A percentile compares a stretch with the other conserved stretches of the same genome.
These are phyloP conservation scores for Acanthoscelides obtectus DNA, from an alignment of 2,888 invertebrate species.

Conservation along the genomic window DNA sequence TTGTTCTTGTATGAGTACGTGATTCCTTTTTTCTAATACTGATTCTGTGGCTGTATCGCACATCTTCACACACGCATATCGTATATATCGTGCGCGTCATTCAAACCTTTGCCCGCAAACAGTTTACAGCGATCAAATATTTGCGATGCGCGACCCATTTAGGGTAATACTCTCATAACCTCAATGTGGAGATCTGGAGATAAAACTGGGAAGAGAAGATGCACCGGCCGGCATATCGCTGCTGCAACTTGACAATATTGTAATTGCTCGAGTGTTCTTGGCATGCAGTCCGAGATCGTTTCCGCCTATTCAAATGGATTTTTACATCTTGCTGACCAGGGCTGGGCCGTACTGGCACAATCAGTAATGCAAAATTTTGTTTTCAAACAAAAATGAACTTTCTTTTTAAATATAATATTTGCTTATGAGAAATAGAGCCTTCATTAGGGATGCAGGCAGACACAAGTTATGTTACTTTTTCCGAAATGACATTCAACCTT, in stretches of 20 bases:
- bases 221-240: background rate
- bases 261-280: conserved; percentile 29
- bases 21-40: too few relatives aligned
- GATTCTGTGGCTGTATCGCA: too few relatives aligned
- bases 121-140: background rate
- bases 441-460: too few relatives aligned
- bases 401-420: too few relatives aligned
- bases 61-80: background rate
- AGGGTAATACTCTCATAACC: conserved; percentile 31
- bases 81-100: background rate
- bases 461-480: too few relatives aligned
- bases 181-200: conserved; percentile 28
- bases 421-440: too few relatives aligned
- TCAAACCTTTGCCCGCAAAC: background rate
- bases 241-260: conserved; percentile 25
- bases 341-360: too few relatives aligned
- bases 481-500: too few relatives aligned
- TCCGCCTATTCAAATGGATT: conserved; percentile 23
- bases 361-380: too few relatives aligned
- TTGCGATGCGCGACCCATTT: conserved; percentile 21
- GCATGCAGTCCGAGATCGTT: conserved; percentile 26
- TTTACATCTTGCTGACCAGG: background rate
- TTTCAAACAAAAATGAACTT: too few relatives aligned
- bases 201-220: conserved; percentile 18
- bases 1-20: too few relatives aligned